phyloP scores from a whole-genome alignment of 2,888 invertebrate genomes.

The Heliconius cydno region DNA sequence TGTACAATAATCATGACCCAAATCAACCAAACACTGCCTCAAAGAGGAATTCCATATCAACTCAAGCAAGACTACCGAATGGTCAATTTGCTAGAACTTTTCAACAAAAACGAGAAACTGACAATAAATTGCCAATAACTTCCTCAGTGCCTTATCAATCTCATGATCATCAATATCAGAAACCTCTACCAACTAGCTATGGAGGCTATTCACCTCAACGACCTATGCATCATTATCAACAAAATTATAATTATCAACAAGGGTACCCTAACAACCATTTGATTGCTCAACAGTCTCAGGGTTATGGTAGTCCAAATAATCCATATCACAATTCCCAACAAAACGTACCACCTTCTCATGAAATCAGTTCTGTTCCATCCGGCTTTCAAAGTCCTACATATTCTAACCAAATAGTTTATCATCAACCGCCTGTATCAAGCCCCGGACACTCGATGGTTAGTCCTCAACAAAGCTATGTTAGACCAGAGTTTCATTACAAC shows the following conservation, averaged over 20 bases:
- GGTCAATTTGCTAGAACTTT: constrained; percentile 73
- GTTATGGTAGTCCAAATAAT: constrained; percentile 70
- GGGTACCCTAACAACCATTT: constrained; percentile 70
- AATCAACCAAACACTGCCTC: constrained; percentile 66
- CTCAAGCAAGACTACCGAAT: constrained; percentile 68
- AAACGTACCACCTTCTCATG: constrained; percentile 74
- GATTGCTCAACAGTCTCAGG: constrained; percentile 67
- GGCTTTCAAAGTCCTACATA: constrained; percentile 77
- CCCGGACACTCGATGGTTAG: constrained; percentile 75
- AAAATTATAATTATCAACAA: constrained; percentile 73
- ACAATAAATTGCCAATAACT: constrained; percentile 58
- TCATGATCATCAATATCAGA: constrained; percentile 80
- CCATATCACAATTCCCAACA: constrained; percentile 76
- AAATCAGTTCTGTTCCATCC: constrained; percentile 67
- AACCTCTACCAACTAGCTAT: constrained; percentile 63
- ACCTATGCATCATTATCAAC: constrained; percentile 72
- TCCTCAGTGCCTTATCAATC: constrained; percentile 70
- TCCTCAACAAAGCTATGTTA: constrained; percentile 69
- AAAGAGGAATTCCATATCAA: constrained; percentile 70
- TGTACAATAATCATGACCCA: constrained; percentile 74
- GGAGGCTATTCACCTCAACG: constrained; percentile 75
- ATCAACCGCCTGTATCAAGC: constrained; percentile 54
- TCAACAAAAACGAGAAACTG: constrained; percentile 66
- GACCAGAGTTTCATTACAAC: constrained; percentile 72
- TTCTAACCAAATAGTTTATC: constrained; percentile 72